Evolutionary conservation across 1,140 invertebrate species (phyloP).

Genomic region (Megathymus violae): DNA sequence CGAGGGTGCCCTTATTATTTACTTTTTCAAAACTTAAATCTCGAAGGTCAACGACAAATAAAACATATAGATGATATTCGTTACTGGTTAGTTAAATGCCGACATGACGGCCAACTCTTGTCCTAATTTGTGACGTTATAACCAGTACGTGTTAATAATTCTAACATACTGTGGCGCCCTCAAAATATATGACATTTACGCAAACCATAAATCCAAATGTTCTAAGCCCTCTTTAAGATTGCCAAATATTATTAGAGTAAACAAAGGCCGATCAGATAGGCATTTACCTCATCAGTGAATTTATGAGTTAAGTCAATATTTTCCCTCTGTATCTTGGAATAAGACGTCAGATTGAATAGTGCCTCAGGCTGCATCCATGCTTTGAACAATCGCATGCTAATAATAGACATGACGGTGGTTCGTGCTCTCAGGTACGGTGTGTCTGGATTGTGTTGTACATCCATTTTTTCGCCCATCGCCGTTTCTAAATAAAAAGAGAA

Average conservation of each 20-base stretch:
- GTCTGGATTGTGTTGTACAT: conserved; percentile 65
- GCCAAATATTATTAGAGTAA: conserved; percentile 9
- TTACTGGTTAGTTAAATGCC: too few relatives aligned
- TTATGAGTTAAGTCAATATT: conserved; percentile 65
- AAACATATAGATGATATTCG: too few relatives aligned
- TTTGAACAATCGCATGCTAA: conserved; percentile 69
- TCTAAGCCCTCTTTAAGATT: conserved; percentile 2
- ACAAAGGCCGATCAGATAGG: background rate
- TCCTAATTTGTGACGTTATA: too few relatives aligned
- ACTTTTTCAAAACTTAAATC: too few relatives aligned
- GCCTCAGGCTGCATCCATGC: conserved; percentile 67
- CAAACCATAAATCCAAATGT: background rate
- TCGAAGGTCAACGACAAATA: too few relatives aligned
- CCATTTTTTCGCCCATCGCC: conserved; percentile 71
- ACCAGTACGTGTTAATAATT: background rate
- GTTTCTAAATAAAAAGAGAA: conserved; percentile 50
- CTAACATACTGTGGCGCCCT: background rate
- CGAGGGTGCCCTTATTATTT: too few relatives aligned
- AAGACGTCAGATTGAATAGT: conserved; percentile 61
- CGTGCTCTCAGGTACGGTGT: conserved; percentile 66
- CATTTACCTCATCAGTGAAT: conserved; percentile 65
- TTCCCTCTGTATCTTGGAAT: conserved; percentile 58
- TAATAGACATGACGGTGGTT: conserved; percentile 65
- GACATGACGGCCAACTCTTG: too few relatives aligned
- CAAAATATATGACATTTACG: background rate